Conservation (phyloP, 2,113 vertebrate species). For the Gadus macrocephalus region DNA sequence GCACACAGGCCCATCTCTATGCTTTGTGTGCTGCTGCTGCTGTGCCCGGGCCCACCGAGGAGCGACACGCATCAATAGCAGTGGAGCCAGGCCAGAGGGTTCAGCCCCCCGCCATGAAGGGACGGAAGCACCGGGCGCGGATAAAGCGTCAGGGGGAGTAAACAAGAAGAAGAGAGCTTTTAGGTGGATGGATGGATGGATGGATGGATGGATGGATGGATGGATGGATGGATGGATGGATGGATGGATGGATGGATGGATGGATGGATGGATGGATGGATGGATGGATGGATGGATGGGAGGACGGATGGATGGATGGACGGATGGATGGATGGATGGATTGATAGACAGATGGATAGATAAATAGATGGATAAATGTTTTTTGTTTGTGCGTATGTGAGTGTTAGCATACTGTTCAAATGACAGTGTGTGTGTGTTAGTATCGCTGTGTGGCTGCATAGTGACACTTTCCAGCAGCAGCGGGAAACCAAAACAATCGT, state of each 20-base stretch:
- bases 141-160: conserved; percentile 6
- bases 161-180: neutral
- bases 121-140: conserved; percentile 13
- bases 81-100: conserved; percentile 64
- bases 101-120: conserved; percentile 34
- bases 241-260: neutral
- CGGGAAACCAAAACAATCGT: conserved; percentile 68
- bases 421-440: neutral
- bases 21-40: conserved; percentile 49
- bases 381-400: neutral
- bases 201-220: neutral
- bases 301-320: neutral
- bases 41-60: conserved; percentile 48
- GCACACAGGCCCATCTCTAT: conserved; percentile 53
- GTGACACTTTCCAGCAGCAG: conserved; percentile 34
- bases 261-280: neutral
- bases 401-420: neutral
- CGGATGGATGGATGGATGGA: neutral
- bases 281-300: neutral
- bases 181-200: neutral
- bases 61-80: conserved; percentile 66
- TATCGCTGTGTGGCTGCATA: conserved; percentile 58
- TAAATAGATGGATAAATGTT: neutral
- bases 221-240: conserved; percentile 10
- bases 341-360: neutral